Evolutionary conservation across 2,797 vertebrate species (phyloP).

Genomic region (Poecilia velifera): DNA sequence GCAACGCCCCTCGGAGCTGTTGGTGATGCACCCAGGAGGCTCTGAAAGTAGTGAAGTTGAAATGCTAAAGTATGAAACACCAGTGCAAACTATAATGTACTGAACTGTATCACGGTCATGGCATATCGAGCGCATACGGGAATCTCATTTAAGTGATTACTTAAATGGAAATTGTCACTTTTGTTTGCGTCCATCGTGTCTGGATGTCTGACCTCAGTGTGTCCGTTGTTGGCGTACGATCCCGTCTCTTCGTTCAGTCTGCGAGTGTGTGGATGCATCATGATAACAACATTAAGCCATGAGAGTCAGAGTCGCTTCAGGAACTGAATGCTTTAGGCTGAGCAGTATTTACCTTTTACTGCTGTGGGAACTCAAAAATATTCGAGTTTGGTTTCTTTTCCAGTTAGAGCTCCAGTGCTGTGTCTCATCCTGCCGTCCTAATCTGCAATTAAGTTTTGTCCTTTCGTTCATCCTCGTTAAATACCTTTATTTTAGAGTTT

Average conservation of each 20-base stretch:
- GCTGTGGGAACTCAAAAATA: background rate
- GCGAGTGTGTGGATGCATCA: constrained; percentile 44
- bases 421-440: constrained; percentile 37
- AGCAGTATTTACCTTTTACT: constrained; percentile 7
- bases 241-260: constrained; percentile 61
- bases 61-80: constrained; percentile 34
- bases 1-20: constrained; percentile 45
- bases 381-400: constrained; percentile 18
- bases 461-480: constrained; percentile 11
- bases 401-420: constrained; percentile 18
- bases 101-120: constrained; percentile 66
- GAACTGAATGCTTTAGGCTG: constrained; percentile 4
- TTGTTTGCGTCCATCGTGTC: constrained; percentile 75
- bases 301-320: constrained; percentile 5
- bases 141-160: constrained; percentile 89
- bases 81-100: constrained; percentile 33
- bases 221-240: constrained; percentile 51
- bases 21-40: constrained; percentile 9
- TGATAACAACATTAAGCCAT: background rate
- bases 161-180: constrained; percentile 85
- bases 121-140: constrained; percentile 77
- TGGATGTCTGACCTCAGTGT: constrained; percentile 62
- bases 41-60: constrained; percentile 16
- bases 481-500: background rate
- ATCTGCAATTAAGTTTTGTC: constrained; percentile 39